A percentile compares a stretch with the other conserved stretches of the same genome.
Conservation (phyloP, 2,797 vertebrate species). For the Jordanella pulchra region DNA sequence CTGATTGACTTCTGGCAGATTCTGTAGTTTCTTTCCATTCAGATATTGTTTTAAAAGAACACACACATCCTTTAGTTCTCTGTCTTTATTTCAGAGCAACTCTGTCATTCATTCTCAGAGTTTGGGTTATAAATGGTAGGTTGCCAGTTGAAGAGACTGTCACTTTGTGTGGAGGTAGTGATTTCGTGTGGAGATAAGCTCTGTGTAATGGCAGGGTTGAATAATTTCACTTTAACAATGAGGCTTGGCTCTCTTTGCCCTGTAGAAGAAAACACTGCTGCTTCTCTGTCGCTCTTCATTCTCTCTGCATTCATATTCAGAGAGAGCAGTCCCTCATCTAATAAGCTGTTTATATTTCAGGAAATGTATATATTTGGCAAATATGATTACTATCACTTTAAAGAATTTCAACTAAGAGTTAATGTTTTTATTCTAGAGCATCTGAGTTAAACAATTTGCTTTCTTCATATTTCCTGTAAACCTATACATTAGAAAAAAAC, state of each 20-base stretch:
- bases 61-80: slow-evolving; percentile 9
- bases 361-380: background rate
- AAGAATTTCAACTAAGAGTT: background rate
- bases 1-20: slow-evolving; percentile 53
- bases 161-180: slow-evolving; percentile 82
- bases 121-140: slow-evolving; percentile 86
- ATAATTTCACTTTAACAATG: slow-evolving; percentile 86
- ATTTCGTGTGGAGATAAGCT: slow-evolving; percentile 92
- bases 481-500: too few species aligned
- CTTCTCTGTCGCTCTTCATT: slow-evolving; percentile 41
- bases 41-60: slow-evolving; percentile 39
- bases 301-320: slow-evolving; percentile 20
- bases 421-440: background rate
- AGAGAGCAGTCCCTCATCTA: slow-evolving; percentile 17
- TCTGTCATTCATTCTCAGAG: slow-evolving; percentile 76
- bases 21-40: slow-evolving; percentile 33
- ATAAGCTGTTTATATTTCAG: slow-evolving; percentile 10
- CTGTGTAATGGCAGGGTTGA: slow-evolving; percentile 90
- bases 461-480: too few species aligned
- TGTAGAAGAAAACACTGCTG: slow-evolving; percentile 57
- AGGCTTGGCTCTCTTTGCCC: slow-evolving; percentile 72
- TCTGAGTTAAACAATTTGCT: too few species aligned
- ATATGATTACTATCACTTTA: background rate
- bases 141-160: slow-evolving; percentile 75
- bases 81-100: slow-evolving; percentile 24